These are phyloP conservation scores for Gadus macrocephalus DNA, from an alignment of 2,113 vertebrate species.

Conservation along the genomic window DNA sequence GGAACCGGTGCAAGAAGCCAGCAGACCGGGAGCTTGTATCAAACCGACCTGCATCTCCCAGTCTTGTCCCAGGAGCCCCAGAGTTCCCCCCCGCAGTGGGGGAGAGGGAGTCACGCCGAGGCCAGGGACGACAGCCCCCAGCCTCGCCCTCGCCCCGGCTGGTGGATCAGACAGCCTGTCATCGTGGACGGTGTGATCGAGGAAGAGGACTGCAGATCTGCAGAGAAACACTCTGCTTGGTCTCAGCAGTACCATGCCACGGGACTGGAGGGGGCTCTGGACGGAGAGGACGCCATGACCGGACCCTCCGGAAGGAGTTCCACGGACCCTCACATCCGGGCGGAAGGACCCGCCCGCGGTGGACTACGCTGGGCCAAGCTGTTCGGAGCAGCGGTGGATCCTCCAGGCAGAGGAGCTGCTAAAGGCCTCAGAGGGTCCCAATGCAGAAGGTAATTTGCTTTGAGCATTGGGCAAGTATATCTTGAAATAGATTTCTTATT, in stretches of 20 bases:
- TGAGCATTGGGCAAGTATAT: neutral
- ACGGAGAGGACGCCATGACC: slow-evolving; percentile 9
- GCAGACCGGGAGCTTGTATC: neutral
- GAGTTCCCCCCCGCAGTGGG: neutral
- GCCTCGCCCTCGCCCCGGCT: slow-evolving; percentile 26
- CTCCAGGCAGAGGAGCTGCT: slow-evolving; percentile 27
- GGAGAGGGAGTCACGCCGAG: no score
- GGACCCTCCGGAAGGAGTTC: slow-evolving; percentile 10
- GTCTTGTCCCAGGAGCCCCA: neutral
- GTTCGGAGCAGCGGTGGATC: slow-evolving; percentile 63
- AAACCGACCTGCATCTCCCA: neutral
- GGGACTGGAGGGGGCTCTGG: slow-evolving; percentile 65
- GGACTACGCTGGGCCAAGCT: slow-evolving; percentile 70
- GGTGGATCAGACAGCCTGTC: slow-evolving; percentile 54
- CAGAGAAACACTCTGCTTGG: no score
- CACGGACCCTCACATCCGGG: slow-evolving; percentile 23
- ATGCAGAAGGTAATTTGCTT: slow-evolving; percentile 71
- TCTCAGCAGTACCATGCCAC: slow-evolving; percentile 24
- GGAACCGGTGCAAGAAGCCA: slow-evolving; percentile 9
- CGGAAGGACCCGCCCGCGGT: slow-evolving; percentile 58
- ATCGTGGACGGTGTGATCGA: slow-evolving; percentile 75
- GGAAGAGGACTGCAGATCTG: slow-evolving; percentile 72
- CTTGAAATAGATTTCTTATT: neutral
- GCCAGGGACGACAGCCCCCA: no score
- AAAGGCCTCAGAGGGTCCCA: slow-evolving; percentile 38